Evolutionary conservation across 2,888 invertebrate species (phyloP).

Genomic region (Myopa tessellatipennis): DNA sequence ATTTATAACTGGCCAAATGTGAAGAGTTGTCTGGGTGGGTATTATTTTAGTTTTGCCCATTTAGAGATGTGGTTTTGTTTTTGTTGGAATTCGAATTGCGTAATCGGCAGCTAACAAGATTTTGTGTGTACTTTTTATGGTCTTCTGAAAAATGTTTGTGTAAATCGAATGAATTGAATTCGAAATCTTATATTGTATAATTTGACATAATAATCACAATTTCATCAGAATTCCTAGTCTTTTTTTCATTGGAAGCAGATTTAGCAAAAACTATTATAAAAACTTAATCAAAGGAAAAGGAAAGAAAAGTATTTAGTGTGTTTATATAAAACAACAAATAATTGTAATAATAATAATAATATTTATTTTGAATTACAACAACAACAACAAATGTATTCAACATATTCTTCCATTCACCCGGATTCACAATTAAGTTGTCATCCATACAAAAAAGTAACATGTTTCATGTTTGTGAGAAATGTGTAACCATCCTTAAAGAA

Average conservation of each 20-base stretch:
- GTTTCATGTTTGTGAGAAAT: background rate
- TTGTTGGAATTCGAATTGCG: background rate
- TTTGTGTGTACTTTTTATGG: background rate
- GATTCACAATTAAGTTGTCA: too few species aligned
- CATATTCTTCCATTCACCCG: too few species aligned
- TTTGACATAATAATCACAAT: constrained; percentile 11
- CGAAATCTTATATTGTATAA: background rate
- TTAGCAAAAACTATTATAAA: too few species aligned
- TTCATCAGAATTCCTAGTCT: background rate
- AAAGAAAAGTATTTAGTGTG: too few species aligned
- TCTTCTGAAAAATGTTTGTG: background rate
- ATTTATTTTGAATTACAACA: too few species aligned
- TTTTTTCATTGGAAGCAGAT: background rate
- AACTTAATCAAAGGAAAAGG: too few species aligned
- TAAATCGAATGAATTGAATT: background rate
- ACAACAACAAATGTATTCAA: too few species aligned
- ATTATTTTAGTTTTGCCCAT: background rate
- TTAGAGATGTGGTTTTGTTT: background rate
- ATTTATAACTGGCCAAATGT: constrained; percentile 11
- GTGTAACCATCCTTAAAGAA: background rate
- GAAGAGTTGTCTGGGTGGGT: constrained; percentile 21
- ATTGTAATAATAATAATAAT: too few species aligned
- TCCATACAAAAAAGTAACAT: background rate
- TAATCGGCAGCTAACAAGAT: background rate
- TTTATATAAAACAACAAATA: too few species aligned